Conservation (phyloP, 2,113 vertebrate genomes). For the Podilymbus podiceps region DNA sequence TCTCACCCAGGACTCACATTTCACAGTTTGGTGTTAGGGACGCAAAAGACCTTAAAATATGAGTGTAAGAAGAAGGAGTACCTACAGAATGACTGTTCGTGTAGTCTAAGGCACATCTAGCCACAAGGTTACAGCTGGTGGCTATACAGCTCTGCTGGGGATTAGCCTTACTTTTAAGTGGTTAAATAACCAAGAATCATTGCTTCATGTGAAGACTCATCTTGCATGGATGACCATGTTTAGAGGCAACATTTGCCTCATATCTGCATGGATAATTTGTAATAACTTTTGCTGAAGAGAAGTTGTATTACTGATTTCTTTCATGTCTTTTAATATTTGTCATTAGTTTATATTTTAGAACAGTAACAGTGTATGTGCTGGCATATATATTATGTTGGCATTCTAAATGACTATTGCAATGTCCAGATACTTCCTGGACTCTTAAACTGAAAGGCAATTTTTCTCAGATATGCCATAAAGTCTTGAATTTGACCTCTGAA, state of each 20-base stretch:
- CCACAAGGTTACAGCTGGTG: neutral
- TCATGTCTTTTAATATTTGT: neutral
- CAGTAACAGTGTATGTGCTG: neutral
- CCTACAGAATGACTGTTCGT: neutral
- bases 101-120: neutral
- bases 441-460: neutral
- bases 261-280: neutral
- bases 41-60: neutral
- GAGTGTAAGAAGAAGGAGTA: neutral
- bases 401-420: neutral
- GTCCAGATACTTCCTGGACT: neutral
- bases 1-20: neutral
- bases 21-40: neutral
- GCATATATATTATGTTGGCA: neutral
- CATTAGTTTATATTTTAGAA: neutral
- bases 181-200: neutral
- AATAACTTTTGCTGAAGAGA: neutral
- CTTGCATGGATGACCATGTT: neutral
- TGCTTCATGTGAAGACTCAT: neutral
- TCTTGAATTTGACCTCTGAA: constrained; percentile 36
- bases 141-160: neutral
- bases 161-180: neutral
- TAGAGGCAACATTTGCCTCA: neutral
- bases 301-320: neutral
- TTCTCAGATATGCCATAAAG: constrained; percentile 4